Evolutionary conservation across 2,113 vertebrate genomes (phyloP).

Genomic region (Cyanocitta stelleri): DNA sequence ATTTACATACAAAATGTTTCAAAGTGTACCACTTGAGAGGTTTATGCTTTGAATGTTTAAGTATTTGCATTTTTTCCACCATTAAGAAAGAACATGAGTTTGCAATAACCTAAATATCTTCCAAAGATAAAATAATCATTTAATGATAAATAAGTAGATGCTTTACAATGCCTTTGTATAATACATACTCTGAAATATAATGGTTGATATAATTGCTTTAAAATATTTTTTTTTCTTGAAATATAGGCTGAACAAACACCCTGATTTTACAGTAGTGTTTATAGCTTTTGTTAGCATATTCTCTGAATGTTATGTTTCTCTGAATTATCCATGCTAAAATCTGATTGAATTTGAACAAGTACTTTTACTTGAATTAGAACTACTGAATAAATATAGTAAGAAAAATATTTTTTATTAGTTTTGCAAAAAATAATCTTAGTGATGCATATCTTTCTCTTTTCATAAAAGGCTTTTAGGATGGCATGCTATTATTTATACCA

Average conservation of each 20-base stretch:
- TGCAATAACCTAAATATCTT: background rate
- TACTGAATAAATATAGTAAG: background rate
- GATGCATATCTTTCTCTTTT: background rate
- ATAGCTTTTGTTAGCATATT: background rate
- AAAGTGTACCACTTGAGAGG: background rate
- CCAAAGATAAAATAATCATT: background rate
- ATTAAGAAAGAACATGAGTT: background rate
- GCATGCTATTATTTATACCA: background rate
- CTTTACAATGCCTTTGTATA: background rate
- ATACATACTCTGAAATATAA: background rate
- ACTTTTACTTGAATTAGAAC: background rate
- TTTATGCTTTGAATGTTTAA: background rate
- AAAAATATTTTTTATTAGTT: background rate
- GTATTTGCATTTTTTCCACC: background rate
- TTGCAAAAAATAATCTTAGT: background rate
- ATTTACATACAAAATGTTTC: background rate
- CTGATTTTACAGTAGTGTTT: background rate
- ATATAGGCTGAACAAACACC: fast-evolving
- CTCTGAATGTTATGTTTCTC: background rate
- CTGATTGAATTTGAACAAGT: background rate
- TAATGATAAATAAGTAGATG: background rate
- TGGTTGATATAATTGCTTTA: background rate
- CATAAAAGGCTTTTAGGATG: background rate
- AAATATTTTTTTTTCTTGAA: background rate
- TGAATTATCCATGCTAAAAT: background rate